These are phyloP conservation scores for Diloba caeruleocephala DNA, from an alignment of 2,888 invertebrate genomes.

Conservation along the genomic window DNA sequence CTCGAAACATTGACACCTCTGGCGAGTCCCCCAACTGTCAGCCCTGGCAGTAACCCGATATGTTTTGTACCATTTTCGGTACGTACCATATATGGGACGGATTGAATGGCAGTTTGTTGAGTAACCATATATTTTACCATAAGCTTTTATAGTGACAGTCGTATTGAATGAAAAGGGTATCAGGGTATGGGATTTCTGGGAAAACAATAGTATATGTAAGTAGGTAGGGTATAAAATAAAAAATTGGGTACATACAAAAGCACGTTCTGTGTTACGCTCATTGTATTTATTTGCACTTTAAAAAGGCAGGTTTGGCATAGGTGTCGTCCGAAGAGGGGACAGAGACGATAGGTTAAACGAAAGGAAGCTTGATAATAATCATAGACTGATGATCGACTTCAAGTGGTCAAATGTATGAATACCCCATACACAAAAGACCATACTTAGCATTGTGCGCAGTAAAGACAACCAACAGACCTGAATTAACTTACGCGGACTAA, in stretches of 20 bases:
- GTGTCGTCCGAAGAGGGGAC: too few species aligned
- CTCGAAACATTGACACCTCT: not conserved
- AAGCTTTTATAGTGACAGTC: constrained; percentile 23
- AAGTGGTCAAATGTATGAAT: too few species aligned
- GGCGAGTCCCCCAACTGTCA: constrained; percentile 18
- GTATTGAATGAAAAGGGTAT: constrained; percentile 25
- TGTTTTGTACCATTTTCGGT: constrained; percentile 44
- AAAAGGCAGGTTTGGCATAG: too few species aligned
- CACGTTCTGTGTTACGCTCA: too few species aligned
- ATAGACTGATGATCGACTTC: too few species aligned
- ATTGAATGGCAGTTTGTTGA: constrained; percentile 35
- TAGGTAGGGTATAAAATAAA: not conserved
- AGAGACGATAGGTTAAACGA: too few species aligned
- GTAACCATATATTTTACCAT: constrained; percentile 35
- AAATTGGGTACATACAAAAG: not conserved
- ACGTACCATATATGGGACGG: constrained; percentile 44
- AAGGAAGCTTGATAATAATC: too few species aligned
- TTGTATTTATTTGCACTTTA: too few species aligned
- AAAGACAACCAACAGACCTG: too few species aligned
- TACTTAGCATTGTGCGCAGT: too few species aligned
- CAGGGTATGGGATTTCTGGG: constrained; percentile 9
- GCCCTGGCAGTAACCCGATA: constrained; percentile 45
- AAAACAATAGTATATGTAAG: not conserved
- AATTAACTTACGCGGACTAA: too few species aligned
- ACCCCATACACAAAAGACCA: too few species aligned